Evolutionary conservation across 1,140 invertebrate species (phyloP).

Genomic region (Aphaenogaster ashmeadi): DNA sequence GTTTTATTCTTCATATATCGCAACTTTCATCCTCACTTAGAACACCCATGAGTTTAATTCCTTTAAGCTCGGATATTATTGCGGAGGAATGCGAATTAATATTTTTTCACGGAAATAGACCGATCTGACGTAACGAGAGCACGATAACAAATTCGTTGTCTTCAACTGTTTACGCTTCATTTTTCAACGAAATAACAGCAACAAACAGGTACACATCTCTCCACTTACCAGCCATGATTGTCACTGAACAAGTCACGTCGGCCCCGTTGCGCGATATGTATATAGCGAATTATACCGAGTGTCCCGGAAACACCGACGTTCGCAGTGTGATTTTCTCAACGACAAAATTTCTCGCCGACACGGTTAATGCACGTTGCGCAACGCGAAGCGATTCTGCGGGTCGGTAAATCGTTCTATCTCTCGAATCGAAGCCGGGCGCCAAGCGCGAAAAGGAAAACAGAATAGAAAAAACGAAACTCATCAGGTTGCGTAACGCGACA

Average conservation of each 20-base stretch:
- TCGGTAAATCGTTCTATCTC: background rate
- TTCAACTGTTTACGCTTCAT: conserved; percentile 23
- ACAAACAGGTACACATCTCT: conserved; percentile 44
- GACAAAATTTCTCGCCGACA: background rate
- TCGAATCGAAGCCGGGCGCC: background rate
- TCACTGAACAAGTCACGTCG: conserved; percentile 85
- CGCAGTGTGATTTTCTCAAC: background rate
- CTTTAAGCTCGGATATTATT: conserved; percentile 14
- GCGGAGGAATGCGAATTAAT: conserved; percentile 4
- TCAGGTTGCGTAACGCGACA: background rate
- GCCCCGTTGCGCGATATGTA: conserved; percentile 64
- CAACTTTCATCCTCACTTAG: conserved; percentile 1
- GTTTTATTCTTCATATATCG: background rate
- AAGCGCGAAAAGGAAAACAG: background rate
- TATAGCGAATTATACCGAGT: conserved; percentile 62
- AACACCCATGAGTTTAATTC: conserved; percentile 13
- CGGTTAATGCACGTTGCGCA: background rate
- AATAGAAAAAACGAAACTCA: background rate
- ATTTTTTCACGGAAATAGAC: conserved; percentile 1
- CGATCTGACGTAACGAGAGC: background rate
- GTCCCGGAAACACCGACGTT: background rate
- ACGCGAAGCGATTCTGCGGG: background rate
- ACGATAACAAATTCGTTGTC: background rate
- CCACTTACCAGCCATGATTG: conserved; percentile 86
- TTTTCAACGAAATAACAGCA: conserved; percentile 47